A percentile compares a stretch with the other conserved stretches of the same genome.
These are phyloP conservation scores for Drosophila borborema DNA, from an alignment of 2,888 invertebrate species.

Conservation along the genomic window DNA sequence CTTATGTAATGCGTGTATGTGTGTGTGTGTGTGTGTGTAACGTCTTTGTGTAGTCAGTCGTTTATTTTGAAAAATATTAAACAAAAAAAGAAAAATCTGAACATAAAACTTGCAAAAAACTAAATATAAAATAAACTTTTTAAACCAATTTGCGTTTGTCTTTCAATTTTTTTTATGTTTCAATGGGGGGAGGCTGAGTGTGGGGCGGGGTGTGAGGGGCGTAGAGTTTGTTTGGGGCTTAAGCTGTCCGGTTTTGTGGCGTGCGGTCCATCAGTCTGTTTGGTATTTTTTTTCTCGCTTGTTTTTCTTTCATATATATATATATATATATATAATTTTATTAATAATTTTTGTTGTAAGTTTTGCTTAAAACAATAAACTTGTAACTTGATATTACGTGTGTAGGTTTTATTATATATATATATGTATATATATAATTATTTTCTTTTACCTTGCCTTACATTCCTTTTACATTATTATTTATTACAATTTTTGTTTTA, in stretches of 20 bases:
- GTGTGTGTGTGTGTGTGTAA: constrained; percentile 23
- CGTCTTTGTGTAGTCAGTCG: constrained; percentile 72
- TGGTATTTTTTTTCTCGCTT: constrained; percentile 44
- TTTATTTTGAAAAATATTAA: constrained; percentile 32
- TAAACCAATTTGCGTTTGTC: constrained; percentile 47
- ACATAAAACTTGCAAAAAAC: constrained; percentile 21
- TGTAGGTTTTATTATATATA: constrained; percentile 35
- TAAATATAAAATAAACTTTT: constrained; percentile 28
- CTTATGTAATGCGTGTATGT: constrained; percentile 54
- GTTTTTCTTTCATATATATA: constrained; percentile 25
- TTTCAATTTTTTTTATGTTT: constrained; percentile 16
- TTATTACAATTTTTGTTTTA: constrained; percentile 44
- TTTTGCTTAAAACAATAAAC: constrained; percentile 62
- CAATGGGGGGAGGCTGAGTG: not conserved
- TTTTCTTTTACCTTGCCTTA: constrained; percentile 21
- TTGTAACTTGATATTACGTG: constrained; percentile 58
- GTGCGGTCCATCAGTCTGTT: constrained; percentile 78
- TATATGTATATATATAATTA: not conserved
- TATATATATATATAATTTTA: constrained; percentile 19
- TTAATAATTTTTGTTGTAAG: constrained; percentile 29
- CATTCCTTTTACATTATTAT: constrained; percentile 31
- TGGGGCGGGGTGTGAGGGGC: not conserved
- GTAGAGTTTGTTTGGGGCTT: not conserved
- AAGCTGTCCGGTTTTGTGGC: constrained; percentile 62
- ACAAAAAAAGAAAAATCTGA: not conserved